Percentiles rank a stretch among this genome's conserved stretches.
These are phyloP conservation scores for Danio rerio DNA, from an alignment of 2,113 vertebrate genomes.

Conservation along the genomic window DNA sequence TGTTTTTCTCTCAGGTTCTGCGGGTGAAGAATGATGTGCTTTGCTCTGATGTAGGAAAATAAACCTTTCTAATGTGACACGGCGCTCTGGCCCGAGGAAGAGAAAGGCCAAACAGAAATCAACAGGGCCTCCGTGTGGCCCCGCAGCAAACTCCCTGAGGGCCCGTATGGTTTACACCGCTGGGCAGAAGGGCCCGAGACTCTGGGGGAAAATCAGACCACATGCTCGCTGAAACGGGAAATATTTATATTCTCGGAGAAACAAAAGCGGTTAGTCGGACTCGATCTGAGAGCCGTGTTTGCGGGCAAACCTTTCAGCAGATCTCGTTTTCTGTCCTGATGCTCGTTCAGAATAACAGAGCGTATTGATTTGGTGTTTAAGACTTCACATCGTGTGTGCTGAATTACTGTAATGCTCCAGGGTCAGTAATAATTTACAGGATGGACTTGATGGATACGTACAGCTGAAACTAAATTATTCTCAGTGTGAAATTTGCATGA, in stretches of 20 bases:
- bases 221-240: slow-evolving; percentile 45
- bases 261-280: slow-evolving; percentile 28
- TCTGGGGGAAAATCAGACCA: slow-evolving; percentile 46
- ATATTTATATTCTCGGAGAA: slow-evolving; percentile 59
- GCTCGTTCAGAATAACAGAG: not conserved
- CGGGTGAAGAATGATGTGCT: slow-evolving; percentile 69
- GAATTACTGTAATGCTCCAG: not conserved
- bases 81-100: slow-evolving; percentile 72
- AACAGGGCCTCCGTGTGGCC: slow-evolving; percentile 64
- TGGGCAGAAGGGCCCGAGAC: slow-evolving; percentile 33
- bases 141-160: slow-evolving; percentile 64
- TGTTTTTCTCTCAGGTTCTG: slow-evolving; percentile 33
- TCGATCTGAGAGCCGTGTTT: slow-evolving; percentile 27
- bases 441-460: too few relatives aligned
- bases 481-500: too few relatives aligned
- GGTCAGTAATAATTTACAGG: not conserved
- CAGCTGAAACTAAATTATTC: too few relatives aligned
- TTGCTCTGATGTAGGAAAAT: slow-evolving; percentile 62
- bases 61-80: slow-evolving; percentile 70
- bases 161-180: slow-evolving; percentile 67
- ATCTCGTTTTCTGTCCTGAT: not conserved
- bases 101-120: slow-evolving; percentile 76
- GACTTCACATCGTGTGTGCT: not conserved
- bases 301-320: slow-evolving; percentile 23
- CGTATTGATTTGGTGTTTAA: not conserved